These are phyloP conservation scores for Furnarius figulus DNA, from an alignment of 2,113 vertebrate genomes.

Conservation along the genomic window DNA sequence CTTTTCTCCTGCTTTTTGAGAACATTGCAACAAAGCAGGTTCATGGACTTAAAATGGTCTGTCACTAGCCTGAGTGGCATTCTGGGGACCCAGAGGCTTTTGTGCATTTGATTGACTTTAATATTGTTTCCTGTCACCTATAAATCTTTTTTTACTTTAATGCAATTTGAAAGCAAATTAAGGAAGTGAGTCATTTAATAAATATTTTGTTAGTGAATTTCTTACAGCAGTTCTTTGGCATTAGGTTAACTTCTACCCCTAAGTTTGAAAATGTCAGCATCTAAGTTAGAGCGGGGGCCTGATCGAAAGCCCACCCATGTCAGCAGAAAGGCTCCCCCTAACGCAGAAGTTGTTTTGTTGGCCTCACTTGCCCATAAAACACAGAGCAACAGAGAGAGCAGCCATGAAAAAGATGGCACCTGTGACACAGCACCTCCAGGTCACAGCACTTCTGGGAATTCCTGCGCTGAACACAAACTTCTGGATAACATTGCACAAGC, in stretches of 20 bases:
- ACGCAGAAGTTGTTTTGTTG: not conserved
- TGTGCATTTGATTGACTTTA: not conserved
- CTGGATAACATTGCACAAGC: not conserved
- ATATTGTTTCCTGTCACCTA: not conserved
- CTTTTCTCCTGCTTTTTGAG: not conserved
- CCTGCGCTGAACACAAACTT: accelerated
- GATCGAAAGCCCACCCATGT: not conserved
- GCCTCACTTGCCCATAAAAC: not conserved
- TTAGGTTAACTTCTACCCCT: accelerated
- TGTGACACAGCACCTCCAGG: not conserved
- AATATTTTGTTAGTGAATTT: not conserved
- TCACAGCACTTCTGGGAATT: not conserved
- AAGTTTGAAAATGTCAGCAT: not conserved
- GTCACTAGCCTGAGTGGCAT: not conserved
- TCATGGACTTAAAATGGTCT: not conserved
- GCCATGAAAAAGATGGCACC: not conserved
- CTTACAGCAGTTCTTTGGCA: not conserved
- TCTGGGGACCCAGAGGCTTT: not conserved
- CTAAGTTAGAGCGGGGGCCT: not conserved
- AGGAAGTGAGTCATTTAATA: not conserved
- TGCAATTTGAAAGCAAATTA: not conserved
- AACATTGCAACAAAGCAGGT: not conserved
- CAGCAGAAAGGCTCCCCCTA: not conserved
- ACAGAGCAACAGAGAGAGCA: not conserved
- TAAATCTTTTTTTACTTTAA: not conserved